Base-by-base conservation (phyloP, 2,797 vertebrate genomes). In the Lemur catta region DNA sequence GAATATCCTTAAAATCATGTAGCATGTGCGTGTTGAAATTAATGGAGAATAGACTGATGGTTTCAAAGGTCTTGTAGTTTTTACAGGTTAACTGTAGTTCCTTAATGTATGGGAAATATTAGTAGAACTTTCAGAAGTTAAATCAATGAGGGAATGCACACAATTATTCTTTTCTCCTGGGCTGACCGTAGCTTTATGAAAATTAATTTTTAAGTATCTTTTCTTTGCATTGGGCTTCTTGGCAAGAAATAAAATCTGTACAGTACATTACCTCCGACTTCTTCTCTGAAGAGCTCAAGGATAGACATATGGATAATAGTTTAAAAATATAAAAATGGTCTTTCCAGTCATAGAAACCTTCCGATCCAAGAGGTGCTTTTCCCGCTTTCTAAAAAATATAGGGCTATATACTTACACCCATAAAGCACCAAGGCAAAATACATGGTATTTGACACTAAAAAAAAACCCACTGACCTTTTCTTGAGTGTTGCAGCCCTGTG, bases 51-150 rank as follows among this genome's bases (percentile, higher is more conserved):
- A 81, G 69, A 90, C 67, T 85, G 46, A 43, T 38, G 74, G 85
- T 89, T 96, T 97, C 91, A 6, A 46, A 61, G 87, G 48, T 72
- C 71, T 26, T 92, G 41, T 93, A 61, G 20, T 95, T 91, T 94
- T 92, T 97, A 93, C 59, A 88, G 4, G 75, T 97, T 97, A 94
- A 72, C 69, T 97, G 84, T 98, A 92, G 96, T 97, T 97, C 85
- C 69, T 94, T 93, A 87, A 93, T 72, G 61, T 91, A 91, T 84
- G 93, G 93, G 95, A 97, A 97, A 95, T 28, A 59, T 28, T 28
- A 59, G 28, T 65, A 78, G 97, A 96, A 78, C 84, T 96, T 91
- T 8, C 4, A 82, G 15, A 97, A 87, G 84, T 93, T 94, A 97
- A 95, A 67, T 95, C 59, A 95, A 59, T 94, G 80, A 91, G 93